Percentiles rank a stretch among this genome's conserved stretches.
phyloP scores from a whole-genome alignment of 1,140 invertebrate species.

The Delia radicum region DNA sequence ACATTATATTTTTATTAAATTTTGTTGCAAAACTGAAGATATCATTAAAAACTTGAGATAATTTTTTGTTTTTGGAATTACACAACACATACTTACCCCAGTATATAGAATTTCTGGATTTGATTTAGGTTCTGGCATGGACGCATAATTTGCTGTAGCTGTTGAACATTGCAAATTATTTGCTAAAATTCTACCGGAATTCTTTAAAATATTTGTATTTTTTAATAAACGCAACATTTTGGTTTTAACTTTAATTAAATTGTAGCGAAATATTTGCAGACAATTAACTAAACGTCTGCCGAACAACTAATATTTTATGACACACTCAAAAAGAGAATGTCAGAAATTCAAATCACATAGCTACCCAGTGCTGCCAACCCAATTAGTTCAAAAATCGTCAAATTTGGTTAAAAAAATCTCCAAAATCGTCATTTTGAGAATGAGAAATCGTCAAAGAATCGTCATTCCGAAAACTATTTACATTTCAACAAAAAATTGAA shows the following conservation, averaged over 20 bases:
- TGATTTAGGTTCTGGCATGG: conserved; percentile 42
- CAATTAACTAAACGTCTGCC: background rate
- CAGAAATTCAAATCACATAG: background rate
- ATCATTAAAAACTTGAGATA: too few species aligned
- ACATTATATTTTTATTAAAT: background rate
- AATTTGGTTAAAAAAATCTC: too few species aligned
- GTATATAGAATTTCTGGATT: conserved; percentile 47
- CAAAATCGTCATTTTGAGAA: too few species aligned
- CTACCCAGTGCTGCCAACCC: too few species aligned
- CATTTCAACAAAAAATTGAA: too few species aligned
- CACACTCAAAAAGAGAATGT: too few species aligned
- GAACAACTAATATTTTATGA: background rate
- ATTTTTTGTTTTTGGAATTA: background rate
- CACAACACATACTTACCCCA: conserved; percentile 39
- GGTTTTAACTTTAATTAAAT: background rate
- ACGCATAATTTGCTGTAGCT: conserved; percentile 35
- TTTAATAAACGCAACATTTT: conserved; percentile 46
- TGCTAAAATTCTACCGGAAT: conserved; percentile 28
- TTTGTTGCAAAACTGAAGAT: background rate
- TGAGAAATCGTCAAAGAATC: too few species aligned
- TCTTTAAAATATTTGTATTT: conserved; percentile 35
- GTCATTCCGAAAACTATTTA: too few species aligned
- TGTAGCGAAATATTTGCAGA: background rate
- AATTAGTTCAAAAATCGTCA: too few species aligned
- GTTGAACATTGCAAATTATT: conserved; percentile 34